phyloP scores from a whole-genome alignment of 2,888 invertebrate species.

The Entomobrya multifasciata region DNA sequence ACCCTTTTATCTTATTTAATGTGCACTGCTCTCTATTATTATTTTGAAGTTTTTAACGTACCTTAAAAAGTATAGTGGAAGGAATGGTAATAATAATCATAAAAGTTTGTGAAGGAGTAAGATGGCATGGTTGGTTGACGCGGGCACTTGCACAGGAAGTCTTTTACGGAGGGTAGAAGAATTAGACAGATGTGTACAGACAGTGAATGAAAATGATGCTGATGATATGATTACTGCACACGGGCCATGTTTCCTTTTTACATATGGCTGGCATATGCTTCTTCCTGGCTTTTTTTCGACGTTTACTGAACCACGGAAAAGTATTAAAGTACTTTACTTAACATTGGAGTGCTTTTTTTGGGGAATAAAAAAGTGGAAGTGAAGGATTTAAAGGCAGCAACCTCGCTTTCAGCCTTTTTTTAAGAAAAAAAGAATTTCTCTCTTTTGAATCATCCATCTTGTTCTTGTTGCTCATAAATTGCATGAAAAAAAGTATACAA shows the following conservation, averaged over 20 bases:
- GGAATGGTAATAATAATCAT: not conserved
- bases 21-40: not conserved
- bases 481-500: not conserved
- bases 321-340: not conserved
- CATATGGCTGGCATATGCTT: constrained; percentile 2
- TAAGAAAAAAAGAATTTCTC: not conserved
- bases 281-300: not conserved
- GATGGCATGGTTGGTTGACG: constrained; percentile 22
- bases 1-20: constrained; percentile 14
- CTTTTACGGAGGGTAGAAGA: constrained; percentile 1
- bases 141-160: constrained; percentile 34
- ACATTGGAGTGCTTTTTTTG: not conserved
- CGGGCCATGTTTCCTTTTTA: constrained; percentile 21
- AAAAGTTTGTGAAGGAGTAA: constrained; percentile 12
- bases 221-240: not conserved
- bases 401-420: not conserved
- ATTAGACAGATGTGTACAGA: not conserved
- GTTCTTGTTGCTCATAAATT: not conserved
- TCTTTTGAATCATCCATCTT: not conserved
- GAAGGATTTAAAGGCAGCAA: constrained; percentile 1
- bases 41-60: constrained; percentile 14
- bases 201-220: not conserved
- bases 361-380: constrained; percentile 3
- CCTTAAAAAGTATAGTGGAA: too few relatives aligned
- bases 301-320: constrained; percentile 18